Conservation (phyloP, 2,888 invertebrate species). For the Neria commutata region DNA sequence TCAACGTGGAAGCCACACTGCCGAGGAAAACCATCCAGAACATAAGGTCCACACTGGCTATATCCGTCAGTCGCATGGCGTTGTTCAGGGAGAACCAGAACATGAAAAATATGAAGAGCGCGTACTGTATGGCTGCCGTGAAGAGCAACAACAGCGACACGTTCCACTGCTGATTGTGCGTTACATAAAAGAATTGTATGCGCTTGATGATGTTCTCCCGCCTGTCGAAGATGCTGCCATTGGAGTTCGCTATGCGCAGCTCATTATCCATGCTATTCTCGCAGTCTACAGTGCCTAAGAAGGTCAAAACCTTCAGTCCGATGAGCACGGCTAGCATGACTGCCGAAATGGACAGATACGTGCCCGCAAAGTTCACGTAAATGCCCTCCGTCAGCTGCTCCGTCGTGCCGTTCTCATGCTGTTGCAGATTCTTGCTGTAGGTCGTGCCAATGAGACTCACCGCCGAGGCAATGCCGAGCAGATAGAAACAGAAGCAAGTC, state of each 20-base stretch:
- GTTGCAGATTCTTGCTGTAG: constrained; percentile 39
- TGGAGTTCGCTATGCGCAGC: constrained; percentile 52
- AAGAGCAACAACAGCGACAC: constrained; percentile 50
- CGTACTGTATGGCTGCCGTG: constrained; percentile 51
- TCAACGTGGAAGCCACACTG: constrained; percentile 35
- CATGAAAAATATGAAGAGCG: constrained; percentile 51
- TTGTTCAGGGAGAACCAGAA: constrained; percentile 55
- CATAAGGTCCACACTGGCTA: constrained; percentile 45
- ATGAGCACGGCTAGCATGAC: constrained; percentile 41
- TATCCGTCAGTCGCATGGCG: constrained; percentile 42
- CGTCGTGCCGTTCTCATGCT: constrained; percentile 24
- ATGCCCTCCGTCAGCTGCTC: constrained; percentile 44
- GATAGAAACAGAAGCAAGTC: constrained; percentile 48
- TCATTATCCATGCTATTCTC: constrained; percentile 54
- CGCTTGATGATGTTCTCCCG: constrained; percentile 50
- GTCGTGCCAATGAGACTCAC: constrained; percentile 47
- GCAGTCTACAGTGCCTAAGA: constrained; percentile 50
- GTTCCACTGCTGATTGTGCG: constrained; percentile 55
- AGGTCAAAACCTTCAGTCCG: constrained; percentile 46
- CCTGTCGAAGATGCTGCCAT: constrained; percentile 53
- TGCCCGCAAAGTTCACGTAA: constrained; percentile 51
- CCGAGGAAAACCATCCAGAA: constrained; percentile 53
- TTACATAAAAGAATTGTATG: constrained; percentile 56
- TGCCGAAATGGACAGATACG: constrained; percentile 45
- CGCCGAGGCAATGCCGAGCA: constrained; percentile 50